Conservation (phyloP, 2,113 vertebrate species). For the Okapia johnstoni region DNA sequence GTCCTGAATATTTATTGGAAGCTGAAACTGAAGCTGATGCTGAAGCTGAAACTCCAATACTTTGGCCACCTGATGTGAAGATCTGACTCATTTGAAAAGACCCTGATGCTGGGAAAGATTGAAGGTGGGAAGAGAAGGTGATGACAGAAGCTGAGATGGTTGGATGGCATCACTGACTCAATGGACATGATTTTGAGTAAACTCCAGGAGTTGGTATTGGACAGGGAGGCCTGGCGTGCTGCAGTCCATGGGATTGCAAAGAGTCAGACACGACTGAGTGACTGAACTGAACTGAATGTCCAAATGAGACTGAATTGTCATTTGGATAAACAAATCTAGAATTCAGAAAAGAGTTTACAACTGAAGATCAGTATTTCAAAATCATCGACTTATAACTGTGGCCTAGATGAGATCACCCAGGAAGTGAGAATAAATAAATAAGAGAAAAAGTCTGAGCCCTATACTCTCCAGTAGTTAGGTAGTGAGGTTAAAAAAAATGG, state of each 20-base stretch:
- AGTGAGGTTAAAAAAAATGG: neutral
- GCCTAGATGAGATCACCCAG: neutral
- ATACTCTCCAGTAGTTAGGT: neutral
- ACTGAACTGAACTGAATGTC: neutral
- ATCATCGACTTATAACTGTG: neutral
- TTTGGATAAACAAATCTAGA: neutral
- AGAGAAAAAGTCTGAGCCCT: neutral
- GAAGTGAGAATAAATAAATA: neutral
- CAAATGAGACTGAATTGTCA: neutral
- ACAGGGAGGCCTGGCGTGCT: neutral
- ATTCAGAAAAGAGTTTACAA: neutral
- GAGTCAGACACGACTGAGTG: neutral
- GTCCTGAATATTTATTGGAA: neutral
- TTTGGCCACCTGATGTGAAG: neutral
- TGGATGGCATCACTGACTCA: neutral
- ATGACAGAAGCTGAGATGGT: neutral
- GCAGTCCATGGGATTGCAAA: neutral
- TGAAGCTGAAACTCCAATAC: neutral
- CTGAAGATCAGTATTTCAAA: neutral
- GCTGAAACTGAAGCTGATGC: neutral
- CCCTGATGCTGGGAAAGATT: neutral
- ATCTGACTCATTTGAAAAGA: neutral
- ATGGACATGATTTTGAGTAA: neutral
- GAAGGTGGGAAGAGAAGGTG: neutral
- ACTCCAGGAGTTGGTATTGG: neutral